phyloP scores from a whole-genome alignment of 2,113 vertebrate species.

The Macquaria australasica region DNA sequence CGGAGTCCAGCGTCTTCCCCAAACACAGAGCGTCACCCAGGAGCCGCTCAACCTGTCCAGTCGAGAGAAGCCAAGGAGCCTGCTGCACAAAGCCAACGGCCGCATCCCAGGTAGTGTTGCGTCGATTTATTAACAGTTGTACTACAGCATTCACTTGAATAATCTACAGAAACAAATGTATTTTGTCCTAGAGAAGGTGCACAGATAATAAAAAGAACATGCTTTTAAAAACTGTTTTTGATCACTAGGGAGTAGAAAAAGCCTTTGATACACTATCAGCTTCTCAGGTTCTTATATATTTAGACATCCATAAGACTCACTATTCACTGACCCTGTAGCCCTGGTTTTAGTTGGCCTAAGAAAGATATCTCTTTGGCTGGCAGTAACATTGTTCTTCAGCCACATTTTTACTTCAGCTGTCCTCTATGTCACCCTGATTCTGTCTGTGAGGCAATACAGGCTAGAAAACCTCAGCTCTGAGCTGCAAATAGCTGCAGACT shows the following conservation, averaged over 20 bases:
- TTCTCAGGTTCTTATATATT: neutral
- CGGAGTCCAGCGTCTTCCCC: conserved; percentile 5
- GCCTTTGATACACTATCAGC: neutral
- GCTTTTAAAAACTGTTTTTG: neutral
- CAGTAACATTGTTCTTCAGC: neutral
- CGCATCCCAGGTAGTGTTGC: conserved; percentile 80
- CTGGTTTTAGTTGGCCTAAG: neutral
- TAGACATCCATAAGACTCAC: neutral
- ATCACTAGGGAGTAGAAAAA: conserved; percentile 22
- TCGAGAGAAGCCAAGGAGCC: conserved; percentile 57
- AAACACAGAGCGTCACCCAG: conserved; percentile 26
- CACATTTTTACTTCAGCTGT: neutral
- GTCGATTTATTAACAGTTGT: neutral
- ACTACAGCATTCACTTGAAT: neutral
- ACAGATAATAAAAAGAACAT: neutral
- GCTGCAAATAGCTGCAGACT: neutral
- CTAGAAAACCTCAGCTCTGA: neutral
- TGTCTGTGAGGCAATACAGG: neutral
- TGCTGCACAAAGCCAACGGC: conserved; percentile 72
- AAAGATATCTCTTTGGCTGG: neutral
- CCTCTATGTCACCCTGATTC: neutral
- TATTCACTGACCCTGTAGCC: neutral
- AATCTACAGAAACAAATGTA: neutral
- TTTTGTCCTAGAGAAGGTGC: neutral
- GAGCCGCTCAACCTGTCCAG: conserved; percentile 85